phyloP scores from a whole-genome alignment of 2,797 vertebrate species.

The Poeciliopsis paucimaculata region DNA sequence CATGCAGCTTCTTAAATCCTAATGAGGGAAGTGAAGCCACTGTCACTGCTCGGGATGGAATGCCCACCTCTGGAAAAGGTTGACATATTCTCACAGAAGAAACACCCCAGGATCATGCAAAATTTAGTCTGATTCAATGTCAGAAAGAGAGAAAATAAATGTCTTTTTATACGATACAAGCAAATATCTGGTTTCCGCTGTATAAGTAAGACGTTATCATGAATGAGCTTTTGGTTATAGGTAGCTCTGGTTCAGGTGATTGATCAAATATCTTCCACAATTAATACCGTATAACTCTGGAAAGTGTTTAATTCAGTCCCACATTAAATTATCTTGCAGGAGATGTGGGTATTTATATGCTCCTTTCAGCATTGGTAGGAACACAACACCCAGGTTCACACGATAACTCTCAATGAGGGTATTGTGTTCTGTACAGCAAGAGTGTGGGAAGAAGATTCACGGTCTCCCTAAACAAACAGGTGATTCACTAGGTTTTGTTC shows the following conservation, averaged over 20 bases:
- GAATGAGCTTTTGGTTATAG: not conserved
- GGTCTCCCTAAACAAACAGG: not conserved
- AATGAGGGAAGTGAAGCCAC: not conserved
- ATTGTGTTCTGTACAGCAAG: conserved; percentile 1
- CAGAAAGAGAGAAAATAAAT: not conserved
- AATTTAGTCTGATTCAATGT: not conserved
- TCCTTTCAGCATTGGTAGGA: not conserved
- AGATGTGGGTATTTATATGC: not conserved
- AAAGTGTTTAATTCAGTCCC: not conserved
- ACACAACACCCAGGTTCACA: not conserved
- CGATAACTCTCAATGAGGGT: not conserved
- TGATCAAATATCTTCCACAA: not conserved
- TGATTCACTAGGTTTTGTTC: not conserved
- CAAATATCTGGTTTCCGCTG: not conserved
- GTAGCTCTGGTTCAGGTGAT: not conserved
- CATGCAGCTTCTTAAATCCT: not conserved
- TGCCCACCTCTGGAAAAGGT: not conserved
- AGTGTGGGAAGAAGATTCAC: conserved; percentile 1
- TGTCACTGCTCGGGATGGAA: not conserved
- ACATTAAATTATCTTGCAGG: conserved; percentile 1
- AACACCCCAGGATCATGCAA: not conserved
- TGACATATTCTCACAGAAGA: not conserved
- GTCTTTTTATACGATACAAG: not conserved
- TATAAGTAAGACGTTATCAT: not conserved
- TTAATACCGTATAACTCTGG: not conserved